phyloP scores from a whole-genome alignment of 1,140 invertebrate species.

The Chelonus insularis region DNA sequence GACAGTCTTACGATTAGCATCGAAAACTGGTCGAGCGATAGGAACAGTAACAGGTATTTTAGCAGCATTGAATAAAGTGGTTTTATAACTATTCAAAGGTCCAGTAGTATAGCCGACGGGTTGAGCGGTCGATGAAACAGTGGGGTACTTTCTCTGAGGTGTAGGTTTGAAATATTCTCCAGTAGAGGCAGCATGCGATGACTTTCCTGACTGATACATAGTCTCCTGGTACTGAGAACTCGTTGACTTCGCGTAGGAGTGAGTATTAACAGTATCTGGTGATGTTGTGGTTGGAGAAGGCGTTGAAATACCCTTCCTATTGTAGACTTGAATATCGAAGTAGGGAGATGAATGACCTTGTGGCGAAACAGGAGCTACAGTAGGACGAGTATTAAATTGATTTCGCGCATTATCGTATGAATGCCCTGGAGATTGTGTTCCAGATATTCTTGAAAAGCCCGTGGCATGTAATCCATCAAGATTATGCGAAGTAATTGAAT shows the following conservation, averaged over 20 bases:
- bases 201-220: conserved; percentile 10
- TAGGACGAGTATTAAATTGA: too few relatives aligned
- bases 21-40: conserved; percentile 36
- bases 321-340: too few relatives aligned
- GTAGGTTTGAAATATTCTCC: conserved; percentile 1
- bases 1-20: conserved; percentile 38
- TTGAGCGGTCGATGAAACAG: conserved; percentile 30
- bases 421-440: too few relatives aligned
- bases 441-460: too few relatives aligned
- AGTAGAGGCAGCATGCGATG: conserved; percentile 11
- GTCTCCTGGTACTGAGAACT: conserved; percentile 10
- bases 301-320: not conserved
- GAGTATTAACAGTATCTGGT: conserved; percentile 24
- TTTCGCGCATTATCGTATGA: too few relatives aligned
- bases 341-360: too few relatives aligned
- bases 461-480: too few relatives aligned
- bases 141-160: conserved; percentile 1
- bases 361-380: too few relatives aligned
- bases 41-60: conserved; percentile 38
- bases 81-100: conserved; percentile 37
- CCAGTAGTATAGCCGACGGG: conserved; percentile 41
- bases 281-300: conserved; percentile 3
- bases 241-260: conserved; percentile 31
- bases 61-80: conserved; percentile 37
- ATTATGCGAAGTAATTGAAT: conserved; percentile 13